These are phyloP conservation scores for Leptobrachium ailaonicum DNA, from an alignment of 2,113 vertebrate species.

Conservation along the genomic window DNA sequence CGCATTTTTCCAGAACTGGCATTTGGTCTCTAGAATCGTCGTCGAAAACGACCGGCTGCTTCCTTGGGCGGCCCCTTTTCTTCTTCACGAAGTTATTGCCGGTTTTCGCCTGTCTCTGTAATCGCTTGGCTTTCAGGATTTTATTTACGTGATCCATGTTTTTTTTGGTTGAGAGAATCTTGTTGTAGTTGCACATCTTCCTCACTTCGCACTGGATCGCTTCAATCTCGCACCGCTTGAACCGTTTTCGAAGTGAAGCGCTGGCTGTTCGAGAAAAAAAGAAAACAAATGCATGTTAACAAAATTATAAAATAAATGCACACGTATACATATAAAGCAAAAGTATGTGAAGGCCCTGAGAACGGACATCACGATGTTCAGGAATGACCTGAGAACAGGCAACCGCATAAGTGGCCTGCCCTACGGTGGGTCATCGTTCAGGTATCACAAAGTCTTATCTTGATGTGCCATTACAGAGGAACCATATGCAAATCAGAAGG, in stretches of 20 bases:
- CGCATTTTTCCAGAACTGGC: slow-evolving; percentile 92
- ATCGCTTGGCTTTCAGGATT: slow-evolving; percentile 95
- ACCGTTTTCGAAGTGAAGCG: slow-evolving; percentile 79
- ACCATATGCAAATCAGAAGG: too few species aligned
- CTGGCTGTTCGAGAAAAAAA: slow-evolving; percentile 61
- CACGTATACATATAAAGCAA: not conserved
- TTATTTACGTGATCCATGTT: slow-evolving; percentile 98
- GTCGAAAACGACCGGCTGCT: slow-evolving; percentile 79
- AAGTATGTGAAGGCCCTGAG: too few species aligned
- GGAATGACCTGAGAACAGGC: too few species aligned
- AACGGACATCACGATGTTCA: too few species aligned
- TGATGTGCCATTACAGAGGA: too few species aligned
- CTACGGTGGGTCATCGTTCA: too few species aligned
- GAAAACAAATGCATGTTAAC: not conserved
- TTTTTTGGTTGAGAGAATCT: slow-evolving; percentile 90
- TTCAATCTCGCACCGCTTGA: slow-evolving; percentile 89
- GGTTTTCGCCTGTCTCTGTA: slow-evolving; percentile 98
- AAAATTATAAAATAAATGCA: not conserved
- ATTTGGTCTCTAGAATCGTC: slow-evolving; percentile 85
- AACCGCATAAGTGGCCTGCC: too few species aligned
- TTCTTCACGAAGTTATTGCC: slow-evolving; percentile 98
- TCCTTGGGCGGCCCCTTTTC: slow-evolving; percentile 86
- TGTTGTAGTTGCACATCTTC: slow-evolving; percentile 90
- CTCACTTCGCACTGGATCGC: slow-evolving; percentile 92
- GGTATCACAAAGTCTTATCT: too few species aligned